These are phyloP conservation scores for Nothocercus nigrocapillus DNA, from an alignment of 2,113 vertebrate genomes.

Conservation along the genomic window DNA sequence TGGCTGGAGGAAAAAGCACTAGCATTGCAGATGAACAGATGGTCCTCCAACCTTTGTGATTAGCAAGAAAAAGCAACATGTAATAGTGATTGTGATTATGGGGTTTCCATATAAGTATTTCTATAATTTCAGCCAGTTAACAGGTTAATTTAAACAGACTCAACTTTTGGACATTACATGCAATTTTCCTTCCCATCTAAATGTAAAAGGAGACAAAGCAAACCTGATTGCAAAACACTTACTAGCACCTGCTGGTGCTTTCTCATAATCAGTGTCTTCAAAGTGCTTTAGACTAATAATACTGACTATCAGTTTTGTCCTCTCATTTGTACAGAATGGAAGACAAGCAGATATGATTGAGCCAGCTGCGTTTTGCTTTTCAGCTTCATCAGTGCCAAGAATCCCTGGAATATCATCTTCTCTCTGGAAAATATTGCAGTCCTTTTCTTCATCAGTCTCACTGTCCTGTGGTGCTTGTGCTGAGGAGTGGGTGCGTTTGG, in stretches of 20 bases:
- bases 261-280: not conserved
- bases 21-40: not conserved
- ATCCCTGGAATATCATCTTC: not conserved
- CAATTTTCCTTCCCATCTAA: not conserved
- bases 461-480: not conserved
- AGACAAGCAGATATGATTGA: not conserved
- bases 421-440: not conserved
- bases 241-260: not conserved
- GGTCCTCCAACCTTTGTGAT: not conserved
- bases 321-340: not conserved
- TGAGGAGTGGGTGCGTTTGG: not conserved
- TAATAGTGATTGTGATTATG: not conserved
- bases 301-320: not conserved
- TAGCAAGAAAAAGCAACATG: not conserved
- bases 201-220: not conserved
- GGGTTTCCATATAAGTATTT: not conserved
- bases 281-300: not conserved
- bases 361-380: not conserved
- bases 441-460: not conserved
- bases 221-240: conserved; percentile 30
- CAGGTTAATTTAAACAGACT: conserved; percentile 18
- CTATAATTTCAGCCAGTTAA: not conserved
- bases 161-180: not conserved
- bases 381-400: not conserved
- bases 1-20: not conserved